Evolutionary conservation across 92 coral and sea anemone genomes (phyloP).

Genomic region (Paragorgia papillata): DNA sequence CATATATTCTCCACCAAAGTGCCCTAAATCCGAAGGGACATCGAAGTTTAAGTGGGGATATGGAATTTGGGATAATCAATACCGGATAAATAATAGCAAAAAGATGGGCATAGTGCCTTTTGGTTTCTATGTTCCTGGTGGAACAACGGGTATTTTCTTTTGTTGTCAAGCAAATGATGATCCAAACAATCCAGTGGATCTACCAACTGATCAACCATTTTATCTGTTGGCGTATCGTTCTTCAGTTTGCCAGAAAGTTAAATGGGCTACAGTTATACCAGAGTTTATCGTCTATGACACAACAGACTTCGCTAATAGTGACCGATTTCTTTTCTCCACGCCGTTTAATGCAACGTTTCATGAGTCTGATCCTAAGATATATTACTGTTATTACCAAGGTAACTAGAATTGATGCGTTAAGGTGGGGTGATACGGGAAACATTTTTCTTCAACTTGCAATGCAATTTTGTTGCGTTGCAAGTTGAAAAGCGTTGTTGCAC

Average conservation of each 20-base stretch:
- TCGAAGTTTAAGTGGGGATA: neutral
- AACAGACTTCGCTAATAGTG: constrained; percentile 5
- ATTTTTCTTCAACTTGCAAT: too few species aligned
- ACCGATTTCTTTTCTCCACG: neutral
- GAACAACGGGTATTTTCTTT: constrained; percentile 4
- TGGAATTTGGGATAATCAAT: constrained; percentile 19
- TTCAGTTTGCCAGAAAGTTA: constrained; percentile 37
- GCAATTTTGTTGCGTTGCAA: too few species aligned
- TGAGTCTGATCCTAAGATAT: constrained; percentile 15
- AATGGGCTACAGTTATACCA: constrained; percentile 25
- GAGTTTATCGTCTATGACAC: constrained; percentile 25
- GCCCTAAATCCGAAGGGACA: neutral
- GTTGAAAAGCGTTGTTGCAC: too few species aligned
- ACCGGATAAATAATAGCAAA: constrained; percentile 20
- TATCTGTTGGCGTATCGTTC: constrained; percentile 27
- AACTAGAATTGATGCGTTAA: neutral
- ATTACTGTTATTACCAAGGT: constrained; percentile 38
- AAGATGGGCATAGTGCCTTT: constrained; percentile 19
- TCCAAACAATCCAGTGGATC: constrained; percentile 17
- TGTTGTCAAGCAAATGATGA: constrained; percentile 27
- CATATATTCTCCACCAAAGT: constrained; percentile 17
- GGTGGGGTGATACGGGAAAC: too few species aligned
- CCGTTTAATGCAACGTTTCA: constrained; percentile 34
- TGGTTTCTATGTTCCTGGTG: constrained; percentile 1
- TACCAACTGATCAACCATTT: constrained; percentile 36